Evolutionary conservation across 2,113 vertebrate genomes (phyloP), one percentile per base, ranked within the genome.

Genomic region (Pampusana beccarii): DNA sequence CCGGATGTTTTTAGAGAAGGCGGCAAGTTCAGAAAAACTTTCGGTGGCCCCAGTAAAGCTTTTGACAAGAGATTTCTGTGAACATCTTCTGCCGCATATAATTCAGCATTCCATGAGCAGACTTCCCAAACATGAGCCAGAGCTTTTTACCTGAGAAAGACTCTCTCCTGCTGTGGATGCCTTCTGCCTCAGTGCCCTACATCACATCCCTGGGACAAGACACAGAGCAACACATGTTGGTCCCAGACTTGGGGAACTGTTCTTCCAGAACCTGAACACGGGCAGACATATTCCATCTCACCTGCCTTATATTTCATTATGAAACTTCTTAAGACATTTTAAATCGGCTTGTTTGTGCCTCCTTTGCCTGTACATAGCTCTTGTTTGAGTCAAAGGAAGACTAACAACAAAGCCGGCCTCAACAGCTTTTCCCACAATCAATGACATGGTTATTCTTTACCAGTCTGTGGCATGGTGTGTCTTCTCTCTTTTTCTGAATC

Each of bases 381-480:
- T 81, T 5, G 3, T 20, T 79, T 56, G 40, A 75, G 62, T 69
- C 23, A 42, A 82, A 91, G 24, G 21, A 80, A 62, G 16, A 36
- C 17, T 46, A 33, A 54, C 19, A 46, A 38, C 13, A 7, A 36
- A 60, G 2, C 3, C 4, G 5, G 11, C 9, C 18, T 86, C 24
- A 50, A 50, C 69, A 66, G 5, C 34, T 80, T 82, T 67, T 79
- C 42, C 20, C 29, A 48, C 20, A 56, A 18, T 10, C 48, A 31
- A 5, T 3, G 2, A 31, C 18, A 51, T 12, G 11, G 29, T 18
- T 2, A 44, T 54, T 60, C 88, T 54, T 90, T 2, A 11, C 31
- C 24, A 36, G 11, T 73, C 40, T 66, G 9, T 40, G 36, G 14
- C 36, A 54, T 0, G 0, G 2, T 40, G 15, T 9, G 6, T 53